Evolutionary conservation across 2,797 vertebrate species (phyloP), one percentile per base, ranked within the genome.

Genomic region (Thaleichthys pacificus): DNA sequence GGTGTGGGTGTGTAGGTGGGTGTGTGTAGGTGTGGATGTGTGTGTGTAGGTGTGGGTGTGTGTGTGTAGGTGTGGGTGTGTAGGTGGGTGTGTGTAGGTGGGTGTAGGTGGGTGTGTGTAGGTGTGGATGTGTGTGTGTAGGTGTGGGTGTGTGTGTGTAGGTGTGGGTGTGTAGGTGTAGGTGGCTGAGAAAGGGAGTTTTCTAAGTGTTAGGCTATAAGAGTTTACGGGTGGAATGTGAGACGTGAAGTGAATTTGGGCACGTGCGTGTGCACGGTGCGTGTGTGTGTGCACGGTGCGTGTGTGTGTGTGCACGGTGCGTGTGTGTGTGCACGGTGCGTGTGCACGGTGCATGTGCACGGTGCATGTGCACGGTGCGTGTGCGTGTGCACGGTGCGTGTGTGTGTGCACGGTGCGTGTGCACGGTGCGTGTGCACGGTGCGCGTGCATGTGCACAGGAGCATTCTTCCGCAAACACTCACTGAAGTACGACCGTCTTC

Each of bases 401-500:
- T n/a, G n/a, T n/a, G n/a, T n/a, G n/a, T n/a, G n/a, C n/a, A n/a
- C n/a, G n/a, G n/a, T n/a, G n/a, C n/a, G n/a, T n/a, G n/a, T n/a
- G n/a, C n/a, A n/a, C n/a, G n/a, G n/a, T n/a, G n/a, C n/a, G n/a
- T n/a, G n/a, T n/a, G n/a, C n/a, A n/a, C n/a, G n/a, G n/a, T n/a
- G 6, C 64, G 54, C 54, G 68, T 56, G 26, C 57, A 72, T 70
- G 69, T 61, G 61, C 61, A 70, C 70, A 66, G 35, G 71, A 14
- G 19, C 7, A 0, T 38, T n/a, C 66, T 6, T 28, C 28, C 49
- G 75, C 77, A 78, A 74, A 73, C 75, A 56, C 73, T 75, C 54
- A 73, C 68, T 1, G 64, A 80, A 70, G 82, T 82, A 75, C 76
- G 81, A 64, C 63, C 1, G 66, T 66, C 74, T 77, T 63, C 49